A percentile compares a stretch with the other conserved stretches of the same genome.
phyloP scores from a whole-genome alignment of 2,797 vertebrate species.

The Potorous gilbertii region DNA sequence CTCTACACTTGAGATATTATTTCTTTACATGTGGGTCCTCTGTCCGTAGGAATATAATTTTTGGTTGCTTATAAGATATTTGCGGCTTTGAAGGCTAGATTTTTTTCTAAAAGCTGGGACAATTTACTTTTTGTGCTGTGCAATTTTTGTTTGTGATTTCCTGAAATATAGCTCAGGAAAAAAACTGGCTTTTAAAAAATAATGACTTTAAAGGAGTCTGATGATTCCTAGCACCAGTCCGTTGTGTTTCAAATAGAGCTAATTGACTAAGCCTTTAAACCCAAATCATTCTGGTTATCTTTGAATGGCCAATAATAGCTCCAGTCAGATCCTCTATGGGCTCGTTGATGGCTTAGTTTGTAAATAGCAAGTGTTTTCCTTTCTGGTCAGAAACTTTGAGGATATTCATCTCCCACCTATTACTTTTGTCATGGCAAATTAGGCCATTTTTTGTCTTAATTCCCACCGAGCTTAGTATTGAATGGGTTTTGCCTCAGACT shows the following conservation, averaged over 20 bases:
- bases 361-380: neutral
- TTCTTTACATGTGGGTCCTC: neutral
- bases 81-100: neutral
- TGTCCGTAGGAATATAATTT: neutral
- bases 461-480: no score
- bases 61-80: neutral
- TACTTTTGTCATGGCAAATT: neutral
- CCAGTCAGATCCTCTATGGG: neutral
- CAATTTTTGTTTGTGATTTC: neutral
- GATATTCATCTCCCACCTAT: neutral
- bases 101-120: neutral
- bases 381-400: neutral
- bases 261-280: neutral
- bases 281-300: neutral
- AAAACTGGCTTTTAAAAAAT: neutral
- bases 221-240: neutral
- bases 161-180: neutral
- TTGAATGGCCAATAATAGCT: neutral
- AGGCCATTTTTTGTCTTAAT: neutral
- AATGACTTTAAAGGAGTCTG: neutral
- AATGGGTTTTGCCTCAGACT: no score
- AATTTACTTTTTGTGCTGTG: neutral
- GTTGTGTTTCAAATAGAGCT: neutral
- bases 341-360: neutral
- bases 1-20: neutral